These are phyloP conservation scores for Vollenhovia emeryi DNA, from an alignment of 1,140 invertebrate species.

Conservation along the genomic window DNA sequence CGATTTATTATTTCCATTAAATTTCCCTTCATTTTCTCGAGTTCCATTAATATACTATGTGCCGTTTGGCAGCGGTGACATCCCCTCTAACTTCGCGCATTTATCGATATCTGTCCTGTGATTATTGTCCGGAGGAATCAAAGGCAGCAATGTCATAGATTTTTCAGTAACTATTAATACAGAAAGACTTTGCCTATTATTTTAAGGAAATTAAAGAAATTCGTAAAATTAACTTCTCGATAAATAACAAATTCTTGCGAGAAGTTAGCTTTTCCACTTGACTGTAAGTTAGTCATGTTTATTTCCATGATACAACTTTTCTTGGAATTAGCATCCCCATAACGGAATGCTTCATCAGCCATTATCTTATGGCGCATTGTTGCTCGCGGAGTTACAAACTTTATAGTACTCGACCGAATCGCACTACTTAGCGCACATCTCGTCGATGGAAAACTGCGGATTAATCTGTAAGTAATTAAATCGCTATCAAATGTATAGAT, in stretches of 20 bases:
- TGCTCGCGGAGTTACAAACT: neutral
- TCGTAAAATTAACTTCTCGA: too few species aligned
- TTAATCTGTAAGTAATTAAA: too few species aligned
- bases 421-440: neutral
- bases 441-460: neutral
- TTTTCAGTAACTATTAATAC: neutral
- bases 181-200: neutral
- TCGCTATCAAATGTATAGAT: neutral
- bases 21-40: neutral
- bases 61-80: neutral
- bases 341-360: too few species aligned
- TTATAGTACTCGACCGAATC: neutral
- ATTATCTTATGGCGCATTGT: neutral
- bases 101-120: neutral
- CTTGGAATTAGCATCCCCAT: neutral
- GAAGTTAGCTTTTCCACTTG: neutral
- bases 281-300: neutral
- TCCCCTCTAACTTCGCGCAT: neutral
- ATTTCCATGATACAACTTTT: neutral
- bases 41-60: neutral
- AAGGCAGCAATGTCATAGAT: neutral
- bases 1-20: neutral
- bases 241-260: neutral
- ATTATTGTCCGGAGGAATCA: neutral
- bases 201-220: neutral